phyloP scores from a whole-genome alignment of 2,113 vertebrate species.

The Beaufortia kweichowensis region DNA sequence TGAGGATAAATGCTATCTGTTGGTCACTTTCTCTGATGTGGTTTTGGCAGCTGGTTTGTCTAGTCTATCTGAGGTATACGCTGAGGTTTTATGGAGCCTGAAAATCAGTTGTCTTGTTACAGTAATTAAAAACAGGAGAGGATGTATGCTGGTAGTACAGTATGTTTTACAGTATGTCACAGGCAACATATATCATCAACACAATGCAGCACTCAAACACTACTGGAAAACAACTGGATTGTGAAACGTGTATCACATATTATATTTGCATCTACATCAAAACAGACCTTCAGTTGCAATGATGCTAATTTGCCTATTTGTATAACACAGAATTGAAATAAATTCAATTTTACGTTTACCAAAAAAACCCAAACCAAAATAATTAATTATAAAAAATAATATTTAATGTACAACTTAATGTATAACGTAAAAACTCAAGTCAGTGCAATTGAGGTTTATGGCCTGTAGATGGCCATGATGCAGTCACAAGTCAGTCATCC shows the following conservation, averaged over 20 bases:
- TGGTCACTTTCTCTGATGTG: conserved; percentile 54
- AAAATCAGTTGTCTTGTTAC: not conserved
- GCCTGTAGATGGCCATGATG: not conserved
- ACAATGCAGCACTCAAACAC: too few relatives aligned
- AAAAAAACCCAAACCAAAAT: not conserved
- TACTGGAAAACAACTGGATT: not conserved
- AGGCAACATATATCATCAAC: too few relatives aligned
- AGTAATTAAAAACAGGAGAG: not conserved
- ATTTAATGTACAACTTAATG: not conserved
- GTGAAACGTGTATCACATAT: not conserved
- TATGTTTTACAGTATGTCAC: too few relatives aligned
- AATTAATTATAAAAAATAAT: not conserved
- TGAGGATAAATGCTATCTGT: not conserved
- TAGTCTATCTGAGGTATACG: conserved; percentile 50
- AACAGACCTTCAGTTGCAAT: not conserved
- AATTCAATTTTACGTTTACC: too few relatives aligned
- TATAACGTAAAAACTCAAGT: not conserved
- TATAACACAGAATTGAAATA: too few relatives aligned
- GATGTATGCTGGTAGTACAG: too few relatives aligned
- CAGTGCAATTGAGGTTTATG: not conserved
- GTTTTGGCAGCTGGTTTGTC: conserved; percentile 54
- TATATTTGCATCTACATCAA: not conserved
- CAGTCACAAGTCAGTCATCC: conserved; percentile 43
- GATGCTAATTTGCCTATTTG: too few relatives aligned
- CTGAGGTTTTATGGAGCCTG: conserved; percentile 48